phyloP scores from a whole-genome alignment of 2,113 vertebrate genomes.

The Bubalus kerabau region DNA sequence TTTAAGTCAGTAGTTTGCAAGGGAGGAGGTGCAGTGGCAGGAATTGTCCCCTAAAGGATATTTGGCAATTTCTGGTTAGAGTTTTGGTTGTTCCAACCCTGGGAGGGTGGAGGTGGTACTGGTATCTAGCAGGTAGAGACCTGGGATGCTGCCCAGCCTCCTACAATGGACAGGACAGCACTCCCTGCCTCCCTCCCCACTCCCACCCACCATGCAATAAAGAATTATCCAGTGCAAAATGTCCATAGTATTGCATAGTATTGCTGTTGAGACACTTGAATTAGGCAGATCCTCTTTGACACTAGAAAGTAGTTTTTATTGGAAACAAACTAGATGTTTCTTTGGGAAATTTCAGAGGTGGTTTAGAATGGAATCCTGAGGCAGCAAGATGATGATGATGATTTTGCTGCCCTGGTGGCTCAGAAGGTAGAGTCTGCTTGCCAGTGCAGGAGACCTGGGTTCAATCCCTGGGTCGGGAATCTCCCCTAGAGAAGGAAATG shows the following conservation, averaged over 20 bases:
- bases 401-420: neutral
- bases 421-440: neutral
- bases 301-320: neutral
- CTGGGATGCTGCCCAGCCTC: neutral
- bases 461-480: accelerated
- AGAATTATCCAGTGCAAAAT: neutral
- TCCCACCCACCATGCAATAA: neutral
- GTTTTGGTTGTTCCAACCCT: neutral
- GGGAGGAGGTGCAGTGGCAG: neutral
- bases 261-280: neutral
- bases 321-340: neutral
- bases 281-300: neutral
- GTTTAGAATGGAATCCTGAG: neutral
- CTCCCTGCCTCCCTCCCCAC: neutral
- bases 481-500: neutral
- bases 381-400: neutral
- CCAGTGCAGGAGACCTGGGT: neutral
- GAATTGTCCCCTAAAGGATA: neutral
- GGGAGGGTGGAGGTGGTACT: neutral
- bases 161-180: neutral
- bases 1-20: neutral
- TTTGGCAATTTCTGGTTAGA: neutral
- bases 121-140: neutral
- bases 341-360: neutral
- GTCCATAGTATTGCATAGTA: neutral